phyloP scores from a whole-genome alignment of 2,888 invertebrate genomes.

The Lasioglossum leucozonium region DNA sequence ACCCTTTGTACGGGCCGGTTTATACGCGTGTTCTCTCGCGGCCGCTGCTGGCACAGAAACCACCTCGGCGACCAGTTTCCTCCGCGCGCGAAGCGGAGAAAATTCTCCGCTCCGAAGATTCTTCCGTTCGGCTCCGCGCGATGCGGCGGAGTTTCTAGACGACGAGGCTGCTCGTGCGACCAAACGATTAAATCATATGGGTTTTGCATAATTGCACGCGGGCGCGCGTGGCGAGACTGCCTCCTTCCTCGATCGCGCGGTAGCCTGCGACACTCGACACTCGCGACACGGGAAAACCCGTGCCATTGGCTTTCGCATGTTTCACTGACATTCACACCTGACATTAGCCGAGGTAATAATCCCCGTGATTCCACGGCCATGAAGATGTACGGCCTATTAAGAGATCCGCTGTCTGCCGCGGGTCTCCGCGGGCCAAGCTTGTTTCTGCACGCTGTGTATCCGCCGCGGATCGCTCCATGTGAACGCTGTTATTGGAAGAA shows the following conservation, averaged over 20 bases:
- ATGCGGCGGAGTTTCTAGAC: neutral
- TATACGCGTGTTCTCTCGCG: slow-evolving; percentile 41
- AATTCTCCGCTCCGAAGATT: neutral
- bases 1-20: slow-evolving; percentile 33
- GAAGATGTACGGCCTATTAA: slow-evolving; percentile 32
- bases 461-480: neutral
- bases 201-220: slow-evolving; percentile 52
- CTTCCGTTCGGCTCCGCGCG: neutral
- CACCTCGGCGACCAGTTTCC: slow-evolving; percentile 22
- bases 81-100: neutral
- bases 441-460: neutral
- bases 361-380: slow-evolving; percentile 35
- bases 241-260: neutral
- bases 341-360: slow-evolving; percentile 62
- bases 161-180: slow-evolving; percentile 27
- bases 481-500: slow-evolving; percentile 15
- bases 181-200: slow-evolving; percentile 59
- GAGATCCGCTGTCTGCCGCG: slow-evolving; percentile 13
- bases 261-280: neutral
- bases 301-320: slow-evolving; percentile 69
- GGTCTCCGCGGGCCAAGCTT: neutral
- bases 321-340: slow-evolving; percentile 70
- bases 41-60: slow-evolving; percentile 10
- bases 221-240: slow-evolving; percentile 17
- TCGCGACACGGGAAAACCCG: slow-evolving; percentile 39